phyloP scores from a whole-genome alignment of 2,797 vertebrate genomes.

The Macrochelys suwanniensis region DNA sequence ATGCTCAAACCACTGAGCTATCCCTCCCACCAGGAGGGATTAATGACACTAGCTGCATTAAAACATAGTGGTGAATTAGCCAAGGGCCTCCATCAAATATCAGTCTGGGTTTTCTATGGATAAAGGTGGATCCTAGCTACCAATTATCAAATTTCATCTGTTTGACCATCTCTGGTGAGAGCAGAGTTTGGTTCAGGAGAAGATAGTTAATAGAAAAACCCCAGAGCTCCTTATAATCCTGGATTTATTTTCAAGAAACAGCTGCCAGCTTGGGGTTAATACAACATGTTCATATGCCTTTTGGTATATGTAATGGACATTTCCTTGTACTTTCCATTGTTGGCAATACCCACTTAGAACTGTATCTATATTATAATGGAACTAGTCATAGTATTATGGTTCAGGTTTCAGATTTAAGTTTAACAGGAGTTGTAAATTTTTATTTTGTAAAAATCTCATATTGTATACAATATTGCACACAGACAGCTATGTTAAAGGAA shows the following conservation, averaged over 20 bases:
- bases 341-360: conserved; percentile 6
- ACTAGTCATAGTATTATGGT: neutral
- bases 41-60: neutral
- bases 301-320: neutral
- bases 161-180: neutral
- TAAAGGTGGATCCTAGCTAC: neutral
- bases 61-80: neutral
- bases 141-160: neutral
- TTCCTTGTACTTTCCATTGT: neutral
- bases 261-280: neutral
- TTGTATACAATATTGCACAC: neutral
- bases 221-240: neutral
- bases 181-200: neutral
- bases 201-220: neutral
- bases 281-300: neutral
- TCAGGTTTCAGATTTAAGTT: neutral
- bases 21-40: no score
- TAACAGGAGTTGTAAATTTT: neutral
- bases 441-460: neutral
- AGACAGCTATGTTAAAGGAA: neutral
- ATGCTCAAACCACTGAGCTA: no score
- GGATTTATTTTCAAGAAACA: neutral
- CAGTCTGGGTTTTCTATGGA: neutral
- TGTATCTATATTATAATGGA: neutral
- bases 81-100: neutral